These are phyloP conservation scores for Centrocercus urophasianus DNA, from an alignment of 2,113 vertebrate species.

Conservation along the genomic window DNA sequence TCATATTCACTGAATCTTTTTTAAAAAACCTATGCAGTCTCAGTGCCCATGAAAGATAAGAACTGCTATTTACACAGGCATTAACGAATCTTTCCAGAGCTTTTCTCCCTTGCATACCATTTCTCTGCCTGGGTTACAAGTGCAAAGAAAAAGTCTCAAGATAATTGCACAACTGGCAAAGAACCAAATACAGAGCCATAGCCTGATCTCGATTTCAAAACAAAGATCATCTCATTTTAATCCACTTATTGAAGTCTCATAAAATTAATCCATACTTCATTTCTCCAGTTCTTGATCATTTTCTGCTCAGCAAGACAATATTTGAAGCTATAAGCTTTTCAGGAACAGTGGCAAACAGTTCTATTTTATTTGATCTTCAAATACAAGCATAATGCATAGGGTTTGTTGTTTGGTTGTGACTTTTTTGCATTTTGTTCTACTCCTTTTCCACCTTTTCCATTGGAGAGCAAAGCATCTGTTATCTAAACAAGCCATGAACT, in stretches of 20 bases:
- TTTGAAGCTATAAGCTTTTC: not conserved
- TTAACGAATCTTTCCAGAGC: not conserved
- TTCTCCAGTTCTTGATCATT: not conserved
- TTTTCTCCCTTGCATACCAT: conserved; percentile 6
- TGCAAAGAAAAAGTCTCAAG: not conserved
- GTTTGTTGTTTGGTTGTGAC: not conserved
- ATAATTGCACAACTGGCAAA: not conserved
- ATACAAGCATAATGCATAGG: not conserved
- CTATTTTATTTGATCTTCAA: not conserved
- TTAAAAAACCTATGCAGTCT: not conserved
- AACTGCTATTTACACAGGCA: conserved; percentile 5
- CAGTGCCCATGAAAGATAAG: not conserved
- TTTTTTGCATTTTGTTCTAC: not conserved
- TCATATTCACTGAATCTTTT: not conserved
- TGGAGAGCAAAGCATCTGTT: not conserved
- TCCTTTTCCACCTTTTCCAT: not conserved
- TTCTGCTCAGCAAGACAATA: not conserved
- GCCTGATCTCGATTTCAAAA: not conserved
- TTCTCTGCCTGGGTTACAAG: conserved; percentile 45
- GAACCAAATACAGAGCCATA: not conserved
- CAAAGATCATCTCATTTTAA: not conserved
- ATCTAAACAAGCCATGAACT: not conserved
- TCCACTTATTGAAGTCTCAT: not conserved
- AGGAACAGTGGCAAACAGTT: not conserved
- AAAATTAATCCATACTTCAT: not conserved